Evolutionary conservation across 1,140 invertebrate species (phyloP).

Genomic region (Carcinoscorpius rotundicauda): DNA sequence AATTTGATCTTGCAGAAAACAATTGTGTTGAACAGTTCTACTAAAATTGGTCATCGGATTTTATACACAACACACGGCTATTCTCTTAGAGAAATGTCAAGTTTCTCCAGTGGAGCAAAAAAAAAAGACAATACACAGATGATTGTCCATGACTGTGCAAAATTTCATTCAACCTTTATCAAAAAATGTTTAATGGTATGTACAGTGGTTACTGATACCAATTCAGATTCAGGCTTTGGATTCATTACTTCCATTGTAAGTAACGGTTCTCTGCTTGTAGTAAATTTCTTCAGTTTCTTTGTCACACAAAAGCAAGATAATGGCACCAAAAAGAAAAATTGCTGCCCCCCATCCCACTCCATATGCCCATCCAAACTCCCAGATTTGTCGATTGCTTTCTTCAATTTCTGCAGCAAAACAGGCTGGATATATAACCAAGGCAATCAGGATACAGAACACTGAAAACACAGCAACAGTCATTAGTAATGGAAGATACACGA

Average conservation of each 20-base stretch:
- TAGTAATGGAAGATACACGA: too few species aligned
- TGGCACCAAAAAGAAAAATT: conserved; percentile 88
- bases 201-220: conserved; percentile 43
- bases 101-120: too few species aligned
- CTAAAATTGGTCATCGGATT: too few species aligned
- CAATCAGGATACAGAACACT: conserved; percentile 82
- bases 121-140: too few species aligned
- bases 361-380: conserved; percentile 96
- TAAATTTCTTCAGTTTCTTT: conserved; percentile 97
- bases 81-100: too few species aligned
- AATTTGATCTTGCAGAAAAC: too few species aligned
- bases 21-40: too few species aligned
- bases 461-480: conserved; percentile 31
- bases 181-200: too few species aligned
- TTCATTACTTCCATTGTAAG: conserved; percentile 11
- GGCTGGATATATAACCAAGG: conserved; percentile 91
- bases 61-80: too few species aligned
- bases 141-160: too few species aligned
- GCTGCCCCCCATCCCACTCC: conserved; percentile 93
- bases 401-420: conserved; percentile 86
- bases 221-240: conserved; percentile 72
- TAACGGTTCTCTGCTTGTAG: conserved; percentile 67
- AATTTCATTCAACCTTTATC: too few species aligned
- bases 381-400: conserved; percentile 46
- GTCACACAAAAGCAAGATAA: conserved; percentile 85